phyloP scores from a whole-genome alignment of 2,113 vertebrate species.

The Hucho hucho region DNA sequence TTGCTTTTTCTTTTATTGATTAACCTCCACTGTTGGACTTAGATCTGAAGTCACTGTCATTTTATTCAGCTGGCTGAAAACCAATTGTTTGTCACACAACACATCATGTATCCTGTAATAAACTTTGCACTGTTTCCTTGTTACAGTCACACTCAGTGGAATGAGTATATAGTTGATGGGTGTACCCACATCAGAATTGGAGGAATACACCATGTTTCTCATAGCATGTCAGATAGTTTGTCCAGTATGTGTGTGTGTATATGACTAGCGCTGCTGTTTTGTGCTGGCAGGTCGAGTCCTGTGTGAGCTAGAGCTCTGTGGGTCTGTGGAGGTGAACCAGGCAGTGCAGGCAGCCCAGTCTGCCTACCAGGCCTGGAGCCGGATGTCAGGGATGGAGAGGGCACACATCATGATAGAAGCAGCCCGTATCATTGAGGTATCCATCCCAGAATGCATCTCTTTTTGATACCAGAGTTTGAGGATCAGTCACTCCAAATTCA shows the following conservation, averaged over 20 bases:
- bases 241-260: not conserved
- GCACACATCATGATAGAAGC: constrained; percentile 85
- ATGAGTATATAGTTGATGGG: too few relatives aligned
- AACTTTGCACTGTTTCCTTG: too few relatives aligned
- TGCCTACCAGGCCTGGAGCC: constrained; percentile 86
- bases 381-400: constrained; percentile 91
- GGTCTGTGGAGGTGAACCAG: constrained; percentile 82
- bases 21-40: too few relatives aligned
- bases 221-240: not conserved
- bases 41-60: too few relatives aligned
- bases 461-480: too few relatives aligned
- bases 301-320: constrained; percentile 81
- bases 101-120: too few relatives aligned
- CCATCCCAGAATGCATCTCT: not conserved
- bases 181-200: constrained; percentile 48
- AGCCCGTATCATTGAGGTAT: constrained; percentile 88
- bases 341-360: constrained; percentile 81
- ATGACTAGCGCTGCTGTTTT: not conserved
- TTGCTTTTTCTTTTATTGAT: too few relatives aligned
- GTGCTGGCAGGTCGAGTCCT: constrained; percentile 80
- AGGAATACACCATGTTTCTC: not conserved
- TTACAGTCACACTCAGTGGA: too few relatives aligned
- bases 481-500: not conserved
- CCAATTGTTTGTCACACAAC: too few relatives aligned
- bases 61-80: too few relatives aligned